Base-by-base conservation (phyloP, 2,797 vertebrate genomes). In the Numenius phaeopus region DNA sequence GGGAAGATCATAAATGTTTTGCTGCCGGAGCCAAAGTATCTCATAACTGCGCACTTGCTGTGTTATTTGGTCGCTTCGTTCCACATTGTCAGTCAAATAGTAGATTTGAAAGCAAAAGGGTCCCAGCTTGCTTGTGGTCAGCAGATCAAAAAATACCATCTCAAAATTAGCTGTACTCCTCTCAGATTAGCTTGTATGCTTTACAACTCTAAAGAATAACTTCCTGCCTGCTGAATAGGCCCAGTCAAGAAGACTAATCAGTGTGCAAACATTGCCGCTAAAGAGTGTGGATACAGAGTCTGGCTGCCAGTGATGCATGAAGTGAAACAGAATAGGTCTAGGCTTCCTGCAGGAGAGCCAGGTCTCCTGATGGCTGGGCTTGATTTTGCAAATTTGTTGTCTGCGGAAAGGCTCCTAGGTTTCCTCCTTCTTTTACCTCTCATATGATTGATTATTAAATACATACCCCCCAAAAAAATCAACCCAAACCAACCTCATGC, bases 221-320 rank as follows among this genome's bases (percentile, higher is more conserved):
- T 96, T 94, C 46, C 93, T 89, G 87, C 73, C 65, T 94, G 71
- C 79, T 95, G 89, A 96, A 85, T 78, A 89, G 78, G 71, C 81
- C 49, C 83, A 92, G 94, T 96, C 83, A 80, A 83, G 81, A 81
- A 83, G 90, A 75, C 71, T 96, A 92, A 96, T 96, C 86, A 81
- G 82, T 81, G 81, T 97, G 90, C 93, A 96, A 94, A 92, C 84
- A 76, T 75, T 83, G 84, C 81, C 0, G 0, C 84, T 92, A 18
- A 92, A 76, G 86, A 92, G 83, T 39, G 32, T 49, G 76, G 80
- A 52, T 84, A 55, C 62, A 29, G 64, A 92, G 67, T 67, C 83
- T 94, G 87, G 52, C 89, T 94, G 91, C 82, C 82, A 77, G 58
- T 34, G 75, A 62, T 87, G 91, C 91, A 26, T 89, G 91, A 95